Base-by-base conservation (phyloP, 2,888 invertebrate species). In the Tineola bisselliella region DNA sequence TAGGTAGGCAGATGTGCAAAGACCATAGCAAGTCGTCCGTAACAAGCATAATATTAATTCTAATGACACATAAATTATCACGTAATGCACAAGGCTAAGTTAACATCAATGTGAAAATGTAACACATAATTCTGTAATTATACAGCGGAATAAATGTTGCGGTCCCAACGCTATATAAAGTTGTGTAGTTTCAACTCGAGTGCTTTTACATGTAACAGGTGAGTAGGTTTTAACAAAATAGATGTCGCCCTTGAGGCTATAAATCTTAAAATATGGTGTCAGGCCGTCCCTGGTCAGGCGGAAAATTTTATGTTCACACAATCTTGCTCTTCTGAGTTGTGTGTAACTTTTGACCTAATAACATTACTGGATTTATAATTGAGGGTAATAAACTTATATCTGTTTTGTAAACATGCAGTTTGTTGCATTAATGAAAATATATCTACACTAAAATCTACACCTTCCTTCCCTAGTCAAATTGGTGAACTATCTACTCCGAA, bases 121-220 rank as follows among this genome's bases (percentile, higher is more conserved):
- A 48, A 48, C n/a, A n/a, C n/a, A n/a, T 48, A 12, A 48, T 48
- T 48, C 4, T 18, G 48, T 54, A 54, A 18, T 12, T 54, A 54
- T 5, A 25, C 25, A 5, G n/a, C 17, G 13, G 10, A 6, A 10
- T 18, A n/a, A 38, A 25, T 48, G 54, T 54, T 54, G 11, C 10
- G 12, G 54, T 54, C 54, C 54, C 54, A 25, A 25, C 18, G 54
- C 54, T 12, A 30, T 58, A 17, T 31, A 33, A 58, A 58, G 58
- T 58, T 64, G 70, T 73, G 74, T 77, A 77, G 76, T 77, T 79
- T 74, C 70, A 70, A 71, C 70, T 65, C 72, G 77, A 80, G 81
- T 81, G 79, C 79, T 79, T 81, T 81, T 77, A 75, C 79, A 74
- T 81, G 81, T 81, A 74, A 72, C 74, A 72, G 70, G 72, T 69